Evolutionary conservation across 2,113 vertebrate genomes (phyloP).

Genomic region (Burhinus oedicnemus): DNA sequence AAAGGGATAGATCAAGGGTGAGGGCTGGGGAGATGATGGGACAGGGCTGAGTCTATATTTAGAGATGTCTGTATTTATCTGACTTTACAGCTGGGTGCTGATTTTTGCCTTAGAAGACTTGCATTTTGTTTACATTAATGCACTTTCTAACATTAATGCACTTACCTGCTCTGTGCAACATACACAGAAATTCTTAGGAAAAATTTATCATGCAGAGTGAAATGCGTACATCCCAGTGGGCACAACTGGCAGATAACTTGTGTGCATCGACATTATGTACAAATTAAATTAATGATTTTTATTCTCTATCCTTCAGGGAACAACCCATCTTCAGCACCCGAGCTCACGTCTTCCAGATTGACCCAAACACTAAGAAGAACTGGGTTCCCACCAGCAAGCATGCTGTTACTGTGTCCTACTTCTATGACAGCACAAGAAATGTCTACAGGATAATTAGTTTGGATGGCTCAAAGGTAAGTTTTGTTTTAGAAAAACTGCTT

Average conservation of each 20-base stretch:
- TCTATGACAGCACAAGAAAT: slow-evolving; percentile 98
- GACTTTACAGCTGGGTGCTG: background rate
- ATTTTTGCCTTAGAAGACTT: background rate
- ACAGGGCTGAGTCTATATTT: background rate
- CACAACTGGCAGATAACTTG: slow-evolving; percentile 49
- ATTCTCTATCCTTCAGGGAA: slow-evolving; percentile 86
- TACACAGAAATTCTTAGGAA: background rate
- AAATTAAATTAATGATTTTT: slow-evolving; percentile 80
- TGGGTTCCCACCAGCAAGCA: slow-evolving; percentile 99
- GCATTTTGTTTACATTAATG: background rate
- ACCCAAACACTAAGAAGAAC: slow-evolving; percentile 99
- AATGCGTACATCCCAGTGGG: slow-evolving; percentile 51
- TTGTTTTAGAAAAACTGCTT: background rate
- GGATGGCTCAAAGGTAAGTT: slow-evolving; percentile 94
- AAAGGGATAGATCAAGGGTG: background rate
- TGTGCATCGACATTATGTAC: slow-evolving; percentile 65
- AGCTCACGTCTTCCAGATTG: slow-evolving; percentile 99
- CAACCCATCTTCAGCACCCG: slow-evolving; percentile 98
- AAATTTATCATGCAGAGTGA: slow-evolving; percentile 19
- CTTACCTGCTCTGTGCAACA: background rate
- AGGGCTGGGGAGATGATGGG: background rate
- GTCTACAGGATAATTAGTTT: slow-evolving; percentile 99
- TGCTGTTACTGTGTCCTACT: slow-evolving; percentile 98
- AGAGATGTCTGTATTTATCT: background rate
- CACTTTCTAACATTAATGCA: background rate